phyloP scores from a whole-genome alignment of 2,797 vertebrate genomes.

The Natrix natrix region DNA sequence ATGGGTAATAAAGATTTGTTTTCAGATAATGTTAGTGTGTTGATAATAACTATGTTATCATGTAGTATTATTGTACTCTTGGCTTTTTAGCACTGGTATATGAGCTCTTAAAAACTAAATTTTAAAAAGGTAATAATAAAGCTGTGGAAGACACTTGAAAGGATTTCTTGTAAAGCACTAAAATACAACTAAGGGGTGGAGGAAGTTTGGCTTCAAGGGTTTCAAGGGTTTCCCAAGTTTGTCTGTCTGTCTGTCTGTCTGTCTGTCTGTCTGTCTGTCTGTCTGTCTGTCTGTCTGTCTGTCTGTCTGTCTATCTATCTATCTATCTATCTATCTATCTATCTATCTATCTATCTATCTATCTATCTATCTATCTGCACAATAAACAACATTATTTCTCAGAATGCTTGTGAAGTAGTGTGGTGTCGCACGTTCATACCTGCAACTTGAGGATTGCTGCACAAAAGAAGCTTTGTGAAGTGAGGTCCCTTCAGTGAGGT shows the following conservation, averaged over 20 bases:
- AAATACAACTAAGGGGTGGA: not conserved
- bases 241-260: not conserved
- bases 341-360: too few species aligned
- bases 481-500: not conserved
- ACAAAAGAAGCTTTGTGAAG: not conserved
- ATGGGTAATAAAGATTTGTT: not conserved
- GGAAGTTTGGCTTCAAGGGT: not conserved
- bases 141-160: not conserved
- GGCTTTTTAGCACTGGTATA: not conserved
- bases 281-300: not conserved
- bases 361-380: not conserved
- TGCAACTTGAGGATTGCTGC: not conserved
- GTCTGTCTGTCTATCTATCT: not conserved
- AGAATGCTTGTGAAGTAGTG: not conserved
- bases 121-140: not conserved
- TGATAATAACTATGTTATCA: not conserved
- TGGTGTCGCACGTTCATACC: not conserved
- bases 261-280: too few species aligned
- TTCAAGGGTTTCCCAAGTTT: not conserved
- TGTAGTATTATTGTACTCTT: not conserved
- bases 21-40: not conserved
- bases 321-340: too few species aligned
- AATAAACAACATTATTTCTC: not conserved
- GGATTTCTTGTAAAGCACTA: not conserved
- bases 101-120: not conserved